A percentile compares a stretch with the other conserved stretches of the same genome.
These are phyloP conservation scores for Drosophila willistoni DNA, from an alignment of 1,140 invertebrate genomes.

Conservation along the genomic window DNA sequence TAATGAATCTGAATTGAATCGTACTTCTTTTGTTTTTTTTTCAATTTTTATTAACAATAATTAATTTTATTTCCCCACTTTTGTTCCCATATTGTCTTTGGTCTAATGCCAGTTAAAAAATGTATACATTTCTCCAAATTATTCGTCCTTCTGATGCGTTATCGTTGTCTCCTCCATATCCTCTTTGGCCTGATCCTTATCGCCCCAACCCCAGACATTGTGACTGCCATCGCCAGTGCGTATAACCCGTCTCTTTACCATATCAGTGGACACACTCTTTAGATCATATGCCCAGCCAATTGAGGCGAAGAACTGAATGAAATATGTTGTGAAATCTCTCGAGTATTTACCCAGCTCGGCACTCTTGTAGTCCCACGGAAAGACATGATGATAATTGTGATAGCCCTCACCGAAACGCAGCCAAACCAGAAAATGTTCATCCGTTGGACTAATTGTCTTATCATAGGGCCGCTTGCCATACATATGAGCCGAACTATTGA, in stretches of 20 bases:
- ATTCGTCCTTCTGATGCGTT: constrained; percentile 71
- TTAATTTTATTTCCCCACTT: too few relatives aligned
- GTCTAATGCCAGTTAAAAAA: background rate
- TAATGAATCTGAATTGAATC: background rate
- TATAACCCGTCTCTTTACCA: constrained; percentile 87
- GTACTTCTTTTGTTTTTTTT: too few relatives aligned
- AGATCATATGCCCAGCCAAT: constrained; percentile 95
- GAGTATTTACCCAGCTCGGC: constrained; percentile 91
- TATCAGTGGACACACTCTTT: constrained; percentile 89
- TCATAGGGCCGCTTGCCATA: constrained; percentile 96
- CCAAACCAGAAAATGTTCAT: constrained; percentile 87
- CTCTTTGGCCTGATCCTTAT: constrained; percentile 88
- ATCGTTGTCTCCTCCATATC: constrained; percentile 87
- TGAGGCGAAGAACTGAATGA: constrained; percentile 92
- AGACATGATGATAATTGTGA: constrained; percentile 98
- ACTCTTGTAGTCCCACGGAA: constrained; percentile 96
- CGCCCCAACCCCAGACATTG: constrained; percentile 92
- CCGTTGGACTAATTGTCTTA: constrained; percentile 89
- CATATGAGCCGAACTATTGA: constrained; percentile 96
- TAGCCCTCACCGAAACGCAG: constrained; percentile 93
- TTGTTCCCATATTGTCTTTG: background rate
- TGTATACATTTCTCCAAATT: background rate
- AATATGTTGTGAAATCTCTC: constrained; percentile 91
- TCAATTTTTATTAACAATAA: background rate
- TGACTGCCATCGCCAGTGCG: constrained; percentile 92